phyloP scores from a whole-genome alignment of 2,113 vertebrate genomes.

The Cranoglanis bouderius region DNA sequence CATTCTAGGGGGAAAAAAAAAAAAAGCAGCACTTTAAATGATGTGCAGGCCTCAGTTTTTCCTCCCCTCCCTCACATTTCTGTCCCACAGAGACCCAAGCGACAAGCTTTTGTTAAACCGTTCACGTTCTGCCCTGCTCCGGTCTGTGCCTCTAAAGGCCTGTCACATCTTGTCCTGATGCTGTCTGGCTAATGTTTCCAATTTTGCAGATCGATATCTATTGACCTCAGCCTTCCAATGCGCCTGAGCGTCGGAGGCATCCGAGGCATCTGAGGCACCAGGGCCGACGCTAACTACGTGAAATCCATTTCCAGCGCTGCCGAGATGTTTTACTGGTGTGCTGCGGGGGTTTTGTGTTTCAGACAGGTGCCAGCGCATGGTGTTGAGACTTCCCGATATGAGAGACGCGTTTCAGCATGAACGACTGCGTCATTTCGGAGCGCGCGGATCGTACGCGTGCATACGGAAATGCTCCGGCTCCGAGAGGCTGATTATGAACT shows the following conservation, averaged over 20 bases:
- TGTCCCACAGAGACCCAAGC: constrained; percentile 25
- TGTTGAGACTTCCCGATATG: constrained; percentile 18
- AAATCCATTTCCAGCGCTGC: constrained; percentile 42
- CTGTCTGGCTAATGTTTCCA: constrained; percentile 53
- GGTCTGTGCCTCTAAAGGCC: constrained; percentile 39
- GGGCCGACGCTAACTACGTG: constrained; percentile 39
- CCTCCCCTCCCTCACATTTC: not conserved
- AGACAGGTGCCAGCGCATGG: not conserved
- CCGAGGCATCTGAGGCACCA: not conserved
- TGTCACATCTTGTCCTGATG: constrained; percentile 34
- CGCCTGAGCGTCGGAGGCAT: constrained; percentile 14
- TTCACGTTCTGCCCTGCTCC: constrained; percentile 56
- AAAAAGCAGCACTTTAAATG: not conserved
- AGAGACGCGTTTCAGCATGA: constrained; percentile 33
- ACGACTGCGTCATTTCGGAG: constrained; percentile 13
- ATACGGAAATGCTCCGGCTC: constrained; percentile 23
- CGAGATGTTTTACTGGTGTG: not conserved
- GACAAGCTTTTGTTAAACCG: constrained; percentile 59
- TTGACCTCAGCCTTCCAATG: constrained; percentile 49
- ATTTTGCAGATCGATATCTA: constrained; percentile 62
- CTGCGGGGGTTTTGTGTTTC: not conserved
- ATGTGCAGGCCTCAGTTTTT: not conserved
- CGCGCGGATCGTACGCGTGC: constrained; percentile 2
- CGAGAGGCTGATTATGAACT: constrained; percentile 19
- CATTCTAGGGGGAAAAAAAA: not conserved